A percentile compares a stretch with the other conserved stretches of the same genome.
Evolutionary conservation across 2,888 invertebrate genomes (phyloP).

Genomic region (Hydroisotoma schaefferi): DNA sequence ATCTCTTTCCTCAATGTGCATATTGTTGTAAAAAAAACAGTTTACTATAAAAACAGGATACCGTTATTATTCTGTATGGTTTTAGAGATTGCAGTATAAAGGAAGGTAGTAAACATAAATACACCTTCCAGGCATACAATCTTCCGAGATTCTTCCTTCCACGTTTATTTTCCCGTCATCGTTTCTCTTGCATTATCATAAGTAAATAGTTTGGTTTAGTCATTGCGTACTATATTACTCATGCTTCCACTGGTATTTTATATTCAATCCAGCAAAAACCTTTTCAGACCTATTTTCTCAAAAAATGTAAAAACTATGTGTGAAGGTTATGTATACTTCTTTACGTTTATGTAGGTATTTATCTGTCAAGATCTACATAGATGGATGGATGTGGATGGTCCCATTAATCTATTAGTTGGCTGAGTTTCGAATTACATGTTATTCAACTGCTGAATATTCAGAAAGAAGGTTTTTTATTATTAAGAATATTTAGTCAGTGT

Average conservation of each 20-base stretch:
- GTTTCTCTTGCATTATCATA: neutral
- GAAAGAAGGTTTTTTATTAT: too few relatives aligned
- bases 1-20: neutral
- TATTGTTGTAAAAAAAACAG: neutral
- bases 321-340: neutral
- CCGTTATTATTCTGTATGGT: too few relatives aligned
- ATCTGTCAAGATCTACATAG: constrained; percentile 3
- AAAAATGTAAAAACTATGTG: neutral
- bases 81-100: neutral
- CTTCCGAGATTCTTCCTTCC: neutral
- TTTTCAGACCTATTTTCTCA: neutral
- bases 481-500: too few relatives aligned
- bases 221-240: too few relatives aligned
- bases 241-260: neutral
- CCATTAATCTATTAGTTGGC: too few relatives aligned
- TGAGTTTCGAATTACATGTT: too few relatives aligned
- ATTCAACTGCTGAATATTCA: too few relatives aligned
- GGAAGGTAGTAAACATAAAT: neutral
- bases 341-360: neutral
- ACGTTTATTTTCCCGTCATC: neutral
- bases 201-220: too few relatives aligned
- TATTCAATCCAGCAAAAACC: neutral
- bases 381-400: constrained; percentile 1
- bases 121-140: neutral
- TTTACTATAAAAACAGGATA: too few relatives aligned